Conservation (phyloP, 2,113 vertebrate genomes). For the Microcebus tavaratra region DNA sequence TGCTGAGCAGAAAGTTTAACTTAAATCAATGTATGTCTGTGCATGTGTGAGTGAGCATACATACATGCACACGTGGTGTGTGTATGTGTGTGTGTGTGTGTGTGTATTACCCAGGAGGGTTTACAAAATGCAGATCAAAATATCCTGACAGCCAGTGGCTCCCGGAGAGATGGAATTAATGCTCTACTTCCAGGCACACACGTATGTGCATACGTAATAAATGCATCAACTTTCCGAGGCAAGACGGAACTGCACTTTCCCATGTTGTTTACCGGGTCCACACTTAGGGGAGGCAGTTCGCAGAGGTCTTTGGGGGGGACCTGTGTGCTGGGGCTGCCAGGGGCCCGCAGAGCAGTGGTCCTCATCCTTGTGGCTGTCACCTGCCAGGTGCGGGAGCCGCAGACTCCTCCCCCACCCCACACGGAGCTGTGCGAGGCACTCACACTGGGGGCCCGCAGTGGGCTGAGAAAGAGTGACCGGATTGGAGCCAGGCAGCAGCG, state of each 20-base stretch:
- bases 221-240: fast-evolving
- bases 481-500: not conserved
- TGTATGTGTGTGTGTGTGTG: not conserved
- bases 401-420: too few species aligned
- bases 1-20: not conserved
- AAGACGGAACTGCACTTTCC: fast-evolving
- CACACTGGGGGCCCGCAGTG: too few species aligned
- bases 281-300: too few species aligned
- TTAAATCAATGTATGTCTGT: not conserved
- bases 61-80: too few species aligned
- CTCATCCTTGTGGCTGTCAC: too few species aligned
- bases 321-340: too few species aligned
- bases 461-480: not conserved
- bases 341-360: too few species aligned
- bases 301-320: not conserved
- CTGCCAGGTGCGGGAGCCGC: too few species aligned
- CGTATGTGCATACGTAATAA: fast-evolving
- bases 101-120: fast-evolving
- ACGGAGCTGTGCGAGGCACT: too few species aligned
- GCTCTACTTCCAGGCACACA: not conserved
- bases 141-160: fast-evolving
- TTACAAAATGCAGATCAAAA: not conserved
- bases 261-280: fast-evolving
- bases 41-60: too few species aligned
- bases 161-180: not conserved